phyloP scores from a whole-genome alignment of 2,888 invertebrate genomes.

The Cordilura impudica region DNA sequence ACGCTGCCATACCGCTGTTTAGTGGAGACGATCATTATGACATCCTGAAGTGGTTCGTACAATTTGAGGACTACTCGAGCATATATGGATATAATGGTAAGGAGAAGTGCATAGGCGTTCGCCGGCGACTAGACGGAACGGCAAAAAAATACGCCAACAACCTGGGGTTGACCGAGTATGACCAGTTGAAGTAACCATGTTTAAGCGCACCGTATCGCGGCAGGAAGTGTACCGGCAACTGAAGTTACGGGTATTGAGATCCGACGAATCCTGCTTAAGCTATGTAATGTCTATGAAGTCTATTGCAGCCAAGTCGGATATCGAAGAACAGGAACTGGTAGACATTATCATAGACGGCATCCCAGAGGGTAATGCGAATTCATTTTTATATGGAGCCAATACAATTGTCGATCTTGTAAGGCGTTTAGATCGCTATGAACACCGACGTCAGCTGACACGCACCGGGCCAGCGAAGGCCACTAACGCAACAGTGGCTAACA shows the following conservation, averaged over 20 bases:
- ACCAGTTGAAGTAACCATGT: slow-evolving; percentile 16
- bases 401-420: slow-evolving; percentile 12
- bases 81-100: not conserved
- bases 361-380: slow-evolving; percentile 7
- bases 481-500: no score
- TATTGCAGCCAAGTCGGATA: slow-evolving; percentile 23
- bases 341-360: slow-evolving; percentile 42
- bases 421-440: slow-evolving; percentile 22
- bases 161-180: slow-evolving; percentile 9
- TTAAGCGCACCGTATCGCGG: slow-evolving; percentile 26
- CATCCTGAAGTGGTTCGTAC: slow-evolving; percentile 3
- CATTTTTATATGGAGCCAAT: slow-evolving; percentile 23
- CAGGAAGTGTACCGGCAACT: slow-evolving; percentile 42
- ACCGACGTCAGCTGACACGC: not conserved
- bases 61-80: slow-evolving; percentile 18
- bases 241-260: not conserved
- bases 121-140: slow-evolving; percentile 11
- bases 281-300: slow-evolving; percentile 36
- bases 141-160: slow-evolving; percentile 20
- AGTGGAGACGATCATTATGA: no score
- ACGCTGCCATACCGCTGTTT: not conserved
- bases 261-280: slow-evolving; percentile 3
- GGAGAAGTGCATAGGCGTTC: slow-evolving; percentile 9
- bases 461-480: not conserved
- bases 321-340: slow-evolving; percentile 20